Evolutionary conservation across 2,113 vertebrate species (phyloP).

Genomic region (Spermophilus dauricus): DNA sequence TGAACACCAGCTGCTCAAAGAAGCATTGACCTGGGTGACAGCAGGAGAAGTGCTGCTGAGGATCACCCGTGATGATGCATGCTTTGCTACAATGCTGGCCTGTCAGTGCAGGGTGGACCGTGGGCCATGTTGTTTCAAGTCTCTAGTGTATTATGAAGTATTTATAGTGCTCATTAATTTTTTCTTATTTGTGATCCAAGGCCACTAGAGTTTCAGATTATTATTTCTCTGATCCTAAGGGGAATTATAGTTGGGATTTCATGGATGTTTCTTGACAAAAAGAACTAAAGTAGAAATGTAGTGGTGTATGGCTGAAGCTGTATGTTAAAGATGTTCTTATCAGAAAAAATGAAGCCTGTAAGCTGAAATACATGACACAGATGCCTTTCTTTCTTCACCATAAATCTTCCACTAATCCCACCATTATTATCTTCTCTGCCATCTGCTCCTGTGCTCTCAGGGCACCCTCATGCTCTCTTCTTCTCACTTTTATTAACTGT

Average conservation of each 20-base stretch:
- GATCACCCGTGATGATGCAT: background rate
- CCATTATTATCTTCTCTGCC: background rate
- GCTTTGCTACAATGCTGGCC: background rate
- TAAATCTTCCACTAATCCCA: constrained; percentile 10
- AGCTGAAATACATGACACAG: background rate
- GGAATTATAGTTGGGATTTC: constrained; percentile 27
- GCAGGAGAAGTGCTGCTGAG: background rate
- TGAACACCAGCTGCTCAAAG: background rate
- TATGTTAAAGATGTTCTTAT: background rate
- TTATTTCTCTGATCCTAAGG: constrained; percentile 35
- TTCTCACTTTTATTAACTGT: constrained; percentile 33
- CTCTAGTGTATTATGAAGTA: background rate
- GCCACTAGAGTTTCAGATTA: background rate
- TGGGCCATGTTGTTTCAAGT: background rate
- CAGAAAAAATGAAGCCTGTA: background rate
- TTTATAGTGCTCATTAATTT: constrained; percentile 46
- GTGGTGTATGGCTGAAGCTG: background rate
- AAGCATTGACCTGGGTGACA: background rate
- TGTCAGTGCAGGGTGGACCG: background rate
- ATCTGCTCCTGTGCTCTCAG: background rate
- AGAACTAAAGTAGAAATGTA: constrained; percentile 11
- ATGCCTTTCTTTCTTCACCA: background rate
- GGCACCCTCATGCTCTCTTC: background rate
- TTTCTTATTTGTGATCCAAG: constrained; percentile 9
- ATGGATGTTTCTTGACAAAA: constrained; percentile 49